Evolutionary conservation across 1,140 invertebrate species (phyloP).

Genomic region (Tachypleus tridentatus): DNA sequence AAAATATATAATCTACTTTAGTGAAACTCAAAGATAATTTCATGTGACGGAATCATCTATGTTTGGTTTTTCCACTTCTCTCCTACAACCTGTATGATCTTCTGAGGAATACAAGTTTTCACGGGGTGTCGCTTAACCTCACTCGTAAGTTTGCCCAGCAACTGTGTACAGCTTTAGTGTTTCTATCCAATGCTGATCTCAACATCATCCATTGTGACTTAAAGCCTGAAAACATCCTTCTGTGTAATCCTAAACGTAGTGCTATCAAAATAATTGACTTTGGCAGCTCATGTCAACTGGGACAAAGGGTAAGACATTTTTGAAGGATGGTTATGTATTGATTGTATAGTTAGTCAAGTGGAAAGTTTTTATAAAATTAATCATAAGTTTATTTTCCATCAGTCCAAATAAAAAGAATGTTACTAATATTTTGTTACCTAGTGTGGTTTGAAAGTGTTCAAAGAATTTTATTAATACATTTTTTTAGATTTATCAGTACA

Average conservation of each 20-base stretch:
- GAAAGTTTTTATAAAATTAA: no score
- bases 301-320: slow-evolving; percentile 71
- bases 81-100: slow-evolving; percentile 99
- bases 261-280: slow-evolving; percentile 99
- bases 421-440: background rate
- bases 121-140: slow-evolving; percentile 96
- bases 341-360: no score
- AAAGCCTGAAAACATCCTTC: slow-evolving; percentile 98
- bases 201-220: slow-evolving; percentile 99
- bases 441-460: no score
- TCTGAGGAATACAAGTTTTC: slow-evolving; percentile 97
- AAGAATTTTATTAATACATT: slow-evolving; percentile 4
- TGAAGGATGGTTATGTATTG: no score
- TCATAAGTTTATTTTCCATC: slow-evolving; percentile 18
- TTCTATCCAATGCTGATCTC: slow-evolving; percentile 95
- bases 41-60: slow-evolving; percentile 99
- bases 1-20: slow-evolving; percentile 41
- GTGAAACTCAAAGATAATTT: slow-evolving; percentile 99
- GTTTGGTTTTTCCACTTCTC: slow-evolving; percentile 97
- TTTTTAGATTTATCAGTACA: slow-evolving; percentile 97
- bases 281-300: slow-evolving; percentile 95
- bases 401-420: no score
- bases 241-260: slow-evolving; percentile 98
- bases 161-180: slow-evolving; percentile 93
- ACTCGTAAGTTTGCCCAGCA: slow-evolving; percentile 99